A percentile compares a stretch with the other conserved stretches of the same genome.
These are phyloP conservation scores for Lacerta viridis DNA, from an alignment of 2,797 vertebrate genomes.

Conservation along the genomic window DNA sequence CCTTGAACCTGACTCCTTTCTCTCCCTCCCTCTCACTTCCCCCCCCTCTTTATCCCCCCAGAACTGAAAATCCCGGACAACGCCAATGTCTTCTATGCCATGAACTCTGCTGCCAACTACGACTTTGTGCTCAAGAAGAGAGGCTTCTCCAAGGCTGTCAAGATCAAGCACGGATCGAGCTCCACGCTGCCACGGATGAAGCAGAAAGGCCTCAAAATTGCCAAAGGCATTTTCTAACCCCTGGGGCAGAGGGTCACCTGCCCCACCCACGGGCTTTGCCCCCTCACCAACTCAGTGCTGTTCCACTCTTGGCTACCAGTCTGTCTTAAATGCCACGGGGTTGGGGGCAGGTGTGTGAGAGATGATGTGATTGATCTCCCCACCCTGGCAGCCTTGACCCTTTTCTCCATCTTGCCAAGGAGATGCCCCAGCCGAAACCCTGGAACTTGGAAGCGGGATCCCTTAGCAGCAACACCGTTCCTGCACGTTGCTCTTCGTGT, in stretches of 20 bases:
- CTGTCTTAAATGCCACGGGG: not conserved
- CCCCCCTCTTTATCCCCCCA: constrained; percentile 56
- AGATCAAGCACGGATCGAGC: constrained; percentile 90
- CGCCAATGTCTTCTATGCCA: constrained; percentile 96
- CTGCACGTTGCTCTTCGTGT: not conserved
- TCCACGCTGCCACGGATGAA: constrained; percentile 95
- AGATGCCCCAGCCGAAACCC: no score
- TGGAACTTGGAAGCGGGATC: not conserved
- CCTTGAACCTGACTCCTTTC: not conserved
- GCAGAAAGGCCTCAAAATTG: constrained; percentile 95
- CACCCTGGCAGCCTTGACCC: no score
- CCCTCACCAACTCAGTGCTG: constrained; percentile 25
- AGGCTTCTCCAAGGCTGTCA: constrained; percentile 83
- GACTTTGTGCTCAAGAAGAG: constrained; percentile 94
- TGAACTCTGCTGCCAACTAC: constrained; percentile 97
- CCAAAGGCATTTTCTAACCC: constrained; percentile 93
- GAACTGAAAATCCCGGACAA: constrained; percentile 95
- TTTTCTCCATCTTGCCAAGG: no score
- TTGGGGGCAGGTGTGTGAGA: rapidly evolving
- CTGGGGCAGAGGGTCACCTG: constrained; percentile 26
- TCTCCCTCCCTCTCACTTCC: rapidly evolving
- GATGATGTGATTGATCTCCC: not conserved
- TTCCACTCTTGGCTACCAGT: not conserved
- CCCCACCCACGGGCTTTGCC: no score
- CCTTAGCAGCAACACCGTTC: not conserved